phyloP scores from a whole-genome alignment of 2,888 invertebrate species.

The Andrena marginata region DNA sequence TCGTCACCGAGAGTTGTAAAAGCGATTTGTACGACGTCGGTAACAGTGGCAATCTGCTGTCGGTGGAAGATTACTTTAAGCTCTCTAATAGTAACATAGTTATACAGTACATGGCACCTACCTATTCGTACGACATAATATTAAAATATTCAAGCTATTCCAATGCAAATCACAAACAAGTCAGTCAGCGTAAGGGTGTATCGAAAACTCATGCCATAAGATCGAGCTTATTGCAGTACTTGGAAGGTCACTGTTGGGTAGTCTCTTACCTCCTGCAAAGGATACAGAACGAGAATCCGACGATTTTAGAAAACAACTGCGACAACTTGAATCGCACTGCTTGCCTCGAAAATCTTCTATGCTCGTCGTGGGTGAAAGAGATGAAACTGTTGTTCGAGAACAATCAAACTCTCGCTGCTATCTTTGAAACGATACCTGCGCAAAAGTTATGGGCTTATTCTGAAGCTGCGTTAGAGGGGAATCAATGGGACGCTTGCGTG shows the following conservation, averaged over 20 bases:
- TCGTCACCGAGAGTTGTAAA: slow-evolving; percentile 53
- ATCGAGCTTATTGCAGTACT: slow-evolving; percentile 88
- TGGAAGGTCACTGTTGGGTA: slow-evolving; percentile 89
- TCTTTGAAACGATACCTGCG: slow-evolving; percentile 87
- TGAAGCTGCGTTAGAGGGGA: slow-evolving; percentile 85
- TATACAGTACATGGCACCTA: slow-evolving; percentile 55
- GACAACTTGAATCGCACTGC: slow-evolving; percentile 86
- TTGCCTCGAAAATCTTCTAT: slow-evolving; percentile 88
- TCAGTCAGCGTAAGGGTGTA: slow-evolving; percentile 17
- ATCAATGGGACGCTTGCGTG: slow-evolving; percentile 84
- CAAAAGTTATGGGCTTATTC: slow-evolving; percentile 86
- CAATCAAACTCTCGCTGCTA: slow-evolving; percentile 87
- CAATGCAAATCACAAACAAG: slow-evolving; percentile 5
- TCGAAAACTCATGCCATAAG: slow-evolving; percentile 62
- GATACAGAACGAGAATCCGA: slow-evolving; percentile 87
- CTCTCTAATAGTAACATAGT: slow-evolving; percentile 35
- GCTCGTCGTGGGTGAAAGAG: slow-evolving; percentile 86
- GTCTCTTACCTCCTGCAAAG: slow-evolving; percentile 89
- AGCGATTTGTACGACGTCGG: slow-evolving; percentile 18
- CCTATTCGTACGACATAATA: slow-evolving; percentile 71
- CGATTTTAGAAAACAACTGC: slow-evolving; percentile 86
- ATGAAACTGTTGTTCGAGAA: slow-evolving; percentile 87
- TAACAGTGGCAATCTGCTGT: slow-evolving; percentile 19
- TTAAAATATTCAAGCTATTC: slow-evolving; percentile 67
- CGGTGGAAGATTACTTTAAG: slow-evolving; percentile 56